A percentile compares a stretch with the other conserved stretches of the same genome.
Conservation (phyloP, 2,797 vertebrate species). For the Ptychobarbus kaznakovi region DNA sequence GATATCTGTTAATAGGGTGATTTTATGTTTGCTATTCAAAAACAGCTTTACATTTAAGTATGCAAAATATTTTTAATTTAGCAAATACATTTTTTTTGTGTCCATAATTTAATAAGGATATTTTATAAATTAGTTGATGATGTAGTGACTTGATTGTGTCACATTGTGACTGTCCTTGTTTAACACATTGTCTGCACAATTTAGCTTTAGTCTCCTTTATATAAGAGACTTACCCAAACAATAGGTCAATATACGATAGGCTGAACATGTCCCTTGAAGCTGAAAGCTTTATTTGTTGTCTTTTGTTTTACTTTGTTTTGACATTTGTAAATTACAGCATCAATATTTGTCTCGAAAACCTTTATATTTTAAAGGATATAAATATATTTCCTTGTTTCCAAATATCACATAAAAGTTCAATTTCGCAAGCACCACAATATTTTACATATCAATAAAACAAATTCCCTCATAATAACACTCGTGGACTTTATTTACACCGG, state of each 20-base stretch:
- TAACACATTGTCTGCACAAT: not conserved
- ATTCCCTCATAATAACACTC: not conserved
- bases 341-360: not conserved
- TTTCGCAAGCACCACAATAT: not conserved
- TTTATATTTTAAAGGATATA: not conserved
- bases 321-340: not conserved
- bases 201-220: not conserved
- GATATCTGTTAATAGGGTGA: not conserved
- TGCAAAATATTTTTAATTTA: not conserved
- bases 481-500: conserved; percentile 41
- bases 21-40: not conserved
- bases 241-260: conserved; percentile 11
- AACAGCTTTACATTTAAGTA: not conserved
- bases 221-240: not conserved
- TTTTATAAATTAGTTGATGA: not conserved
- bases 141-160: not conserved
- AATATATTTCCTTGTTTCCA: not conserved
- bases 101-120: conserved; percentile 8
- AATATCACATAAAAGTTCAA: not conserved
- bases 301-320: not conserved
- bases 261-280: not conserved
- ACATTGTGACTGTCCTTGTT: conserved; percentile 2
- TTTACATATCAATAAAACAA: not conserved
- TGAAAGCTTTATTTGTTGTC: not conserved
- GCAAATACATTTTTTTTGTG: not conserved